Conservation (phyloP, 2,888 invertebrate genomes). For the Brachyptera putata region DNA sequence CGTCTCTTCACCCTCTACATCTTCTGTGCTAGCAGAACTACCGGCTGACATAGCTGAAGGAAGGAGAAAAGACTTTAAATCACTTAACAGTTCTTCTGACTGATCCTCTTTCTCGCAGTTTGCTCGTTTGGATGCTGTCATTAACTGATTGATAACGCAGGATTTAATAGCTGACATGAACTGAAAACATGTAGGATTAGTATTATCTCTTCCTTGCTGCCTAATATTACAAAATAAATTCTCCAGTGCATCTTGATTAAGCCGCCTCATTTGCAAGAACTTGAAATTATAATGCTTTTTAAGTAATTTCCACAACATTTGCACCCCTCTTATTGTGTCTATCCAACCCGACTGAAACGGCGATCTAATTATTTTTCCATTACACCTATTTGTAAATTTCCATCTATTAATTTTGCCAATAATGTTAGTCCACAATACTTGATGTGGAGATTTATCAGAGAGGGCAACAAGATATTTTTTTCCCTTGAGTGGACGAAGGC, state of each 20-base stretch:
- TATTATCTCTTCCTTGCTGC: background rate
- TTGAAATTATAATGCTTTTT: background rate
- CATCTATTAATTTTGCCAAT: background rate
- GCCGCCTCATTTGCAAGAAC: background rate
- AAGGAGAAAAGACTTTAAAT: background rate
- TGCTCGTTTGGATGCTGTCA: background rate
- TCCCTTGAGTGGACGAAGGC: background rate
- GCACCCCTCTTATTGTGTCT: background rate
- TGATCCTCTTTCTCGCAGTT: background rate
- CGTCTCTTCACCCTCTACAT: no score
- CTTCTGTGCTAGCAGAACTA: no score
- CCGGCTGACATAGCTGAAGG: no score
- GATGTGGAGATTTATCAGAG: background rate
- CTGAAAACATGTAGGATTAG: background rate
- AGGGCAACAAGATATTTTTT: background rate
- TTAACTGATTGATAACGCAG: background rate
- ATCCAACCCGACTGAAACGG: background rate
- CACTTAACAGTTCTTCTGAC: background rate
- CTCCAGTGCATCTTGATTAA: background rate
- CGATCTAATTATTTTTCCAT: background rate
- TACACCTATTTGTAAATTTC: background rate
- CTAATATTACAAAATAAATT: background rate
- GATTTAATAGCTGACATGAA: background rate
- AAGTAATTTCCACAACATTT: background rate
- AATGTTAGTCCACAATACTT: background rate